Evolutionary conservation across 2,888 invertebrate species (phyloP), one percentile per base, ranked within the genome.

Genomic region (Labia minor): DNA sequence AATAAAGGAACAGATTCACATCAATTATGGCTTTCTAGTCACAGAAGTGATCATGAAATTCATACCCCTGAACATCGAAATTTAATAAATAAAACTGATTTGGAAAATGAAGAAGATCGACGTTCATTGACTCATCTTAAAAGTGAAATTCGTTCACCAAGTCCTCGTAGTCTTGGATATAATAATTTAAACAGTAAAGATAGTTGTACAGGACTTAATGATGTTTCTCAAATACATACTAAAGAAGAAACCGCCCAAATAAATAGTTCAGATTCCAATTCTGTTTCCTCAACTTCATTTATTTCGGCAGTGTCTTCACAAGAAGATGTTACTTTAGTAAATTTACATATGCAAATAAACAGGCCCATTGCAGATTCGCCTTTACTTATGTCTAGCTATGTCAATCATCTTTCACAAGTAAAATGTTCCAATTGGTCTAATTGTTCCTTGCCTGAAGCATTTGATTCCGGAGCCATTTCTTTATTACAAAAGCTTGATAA

Each of bases 331-430:
- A 92, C 92, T 0, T 78, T 94, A 66, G 92, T 97, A 0, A 95
- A 96, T 78, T 81, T 97, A 16, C 95, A 95, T 74, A 92, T 93
- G 86, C 96, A 97, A 80, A 88, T 94, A 21, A 92, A 92, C 76
- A 85, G 86, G 72, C 91, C 95, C 0, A 96, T 97, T 70, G 88
- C 92, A 4, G 93, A 95, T 74, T 96, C 96, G 0, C 95, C 96
- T 0, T 80, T 97, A 66, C 80, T 97, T 0, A 94, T 97, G 93
- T 90, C 94, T 2, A 95, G 95, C 74, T 97, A 97, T 76, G 86
- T 92, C 75, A 89, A 89, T 73, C 95, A 96, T 77, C 80, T 97
- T 74, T 92, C 94, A 1, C 95, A 95, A 79, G 88, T 82, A 21
- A 80, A 80, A 68, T 90, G 90, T 73, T 78, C 81, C 33, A 92